phyloP scores from a whole-genome alignment of 35 echinoderm and acorn worm genomes.

The Apostichopus californicus region DNA sequence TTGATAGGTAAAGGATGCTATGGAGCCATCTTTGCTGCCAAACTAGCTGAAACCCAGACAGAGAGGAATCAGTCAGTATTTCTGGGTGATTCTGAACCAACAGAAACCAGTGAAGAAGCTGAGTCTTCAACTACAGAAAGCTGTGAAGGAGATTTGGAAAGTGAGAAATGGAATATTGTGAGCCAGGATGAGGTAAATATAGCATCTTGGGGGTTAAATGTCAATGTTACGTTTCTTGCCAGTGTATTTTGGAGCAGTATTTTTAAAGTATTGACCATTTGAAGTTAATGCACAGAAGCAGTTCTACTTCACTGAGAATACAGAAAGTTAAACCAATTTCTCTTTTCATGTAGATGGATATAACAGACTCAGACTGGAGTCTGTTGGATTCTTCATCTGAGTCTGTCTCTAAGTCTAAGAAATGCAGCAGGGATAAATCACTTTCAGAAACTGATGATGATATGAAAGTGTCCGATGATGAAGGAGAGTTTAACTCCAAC shows the following conservation, averaged over 20 bases:
- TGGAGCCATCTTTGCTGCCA: constrained; percentile 22
- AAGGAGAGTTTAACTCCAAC: not conserved
- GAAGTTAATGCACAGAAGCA: not conserved
- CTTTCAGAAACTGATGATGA: not conserved
- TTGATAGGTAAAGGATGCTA: constrained; percentile 12
- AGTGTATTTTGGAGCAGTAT: too few relatives aligned
- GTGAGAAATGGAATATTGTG: not conserved
- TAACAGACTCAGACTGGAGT: not conserved
- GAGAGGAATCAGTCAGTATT: not conserved
- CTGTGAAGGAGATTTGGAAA: not conserved
- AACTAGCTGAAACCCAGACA: not conserved
- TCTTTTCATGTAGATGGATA: not conserved
- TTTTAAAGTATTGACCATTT: not conserved
- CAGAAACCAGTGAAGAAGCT: not conserved
- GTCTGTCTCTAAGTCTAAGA: not conserved
- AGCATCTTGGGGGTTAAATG: too few relatives aligned
- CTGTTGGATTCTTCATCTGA: not conserved
- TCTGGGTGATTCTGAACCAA: not conserved
- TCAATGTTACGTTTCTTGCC: too few relatives aligned
- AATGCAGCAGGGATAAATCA: not conserved
- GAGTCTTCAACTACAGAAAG: not conserved
- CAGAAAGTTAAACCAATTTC: not conserved
- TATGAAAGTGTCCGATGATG: not conserved
- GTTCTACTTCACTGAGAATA: not conserved
- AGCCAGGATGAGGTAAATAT: not conserved